These are phyloP conservation scores for Priocnemis perturbator DNA, from an alignment of 2,888 invertebrate genomes.

Conservation along the genomic window DNA sequence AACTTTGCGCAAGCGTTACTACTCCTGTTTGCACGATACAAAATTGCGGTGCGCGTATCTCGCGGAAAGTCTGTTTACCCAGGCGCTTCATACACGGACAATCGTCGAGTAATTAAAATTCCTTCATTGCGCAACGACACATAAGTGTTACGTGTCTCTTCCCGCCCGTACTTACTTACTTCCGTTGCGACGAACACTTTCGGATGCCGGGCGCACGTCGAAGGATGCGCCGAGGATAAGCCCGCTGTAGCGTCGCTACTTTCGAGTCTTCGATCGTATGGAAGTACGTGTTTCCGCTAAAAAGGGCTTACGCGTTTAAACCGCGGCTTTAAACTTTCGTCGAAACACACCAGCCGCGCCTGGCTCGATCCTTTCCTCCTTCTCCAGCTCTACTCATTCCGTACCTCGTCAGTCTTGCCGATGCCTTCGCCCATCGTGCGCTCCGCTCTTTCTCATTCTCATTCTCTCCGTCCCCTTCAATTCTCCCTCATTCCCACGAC, in stretches of 20 bases:
- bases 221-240: no score
- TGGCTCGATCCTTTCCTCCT: not conserved
- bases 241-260: no score
- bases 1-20: no score
- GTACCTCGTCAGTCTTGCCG: no score
- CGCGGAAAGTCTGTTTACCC: not conserved
- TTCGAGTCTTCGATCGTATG: conserved; percentile 11
- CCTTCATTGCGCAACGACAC: no score
- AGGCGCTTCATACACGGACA: not conserved
- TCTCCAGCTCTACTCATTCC: conserved; percentile 9
- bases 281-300: conserved; percentile 14
- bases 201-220: no score
- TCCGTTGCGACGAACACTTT: no score
- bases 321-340: conserved; percentile 36
- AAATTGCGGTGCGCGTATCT: no score
- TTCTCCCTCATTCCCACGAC: conserved; percentile 3
- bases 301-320: conserved; percentile 38
- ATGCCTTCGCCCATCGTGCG: conserved; percentile 9
- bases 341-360: conserved; percentile 5
- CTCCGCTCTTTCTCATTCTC: no score
- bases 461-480: not conserved
- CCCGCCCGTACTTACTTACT: no score
- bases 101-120: not conserved
- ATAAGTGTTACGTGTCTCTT: no score
- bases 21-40: no score